Conservation (phyloP, 2,888 invertebrate genomes). For the Dexiosoma caninum region DNA sequence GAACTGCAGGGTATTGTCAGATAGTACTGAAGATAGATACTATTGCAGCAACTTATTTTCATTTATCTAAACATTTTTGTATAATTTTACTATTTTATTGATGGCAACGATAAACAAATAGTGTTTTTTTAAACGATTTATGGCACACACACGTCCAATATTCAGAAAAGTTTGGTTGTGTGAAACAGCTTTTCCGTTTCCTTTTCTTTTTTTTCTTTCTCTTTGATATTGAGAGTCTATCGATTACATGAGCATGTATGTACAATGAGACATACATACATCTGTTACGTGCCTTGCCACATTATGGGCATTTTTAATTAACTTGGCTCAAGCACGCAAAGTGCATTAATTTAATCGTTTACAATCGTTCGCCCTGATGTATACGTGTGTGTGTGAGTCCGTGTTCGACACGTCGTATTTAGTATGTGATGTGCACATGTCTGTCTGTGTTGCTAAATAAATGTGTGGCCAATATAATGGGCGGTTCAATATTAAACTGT, state of each 20-base stretch:
- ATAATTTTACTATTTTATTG: slow-evolving; percentile 30
- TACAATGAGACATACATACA: neutral
- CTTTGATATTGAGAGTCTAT: slow-evolving; percentile 39
- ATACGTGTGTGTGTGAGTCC: neutral
- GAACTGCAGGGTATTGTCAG: too few species aligned
- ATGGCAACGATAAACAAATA: slow-evolving; percentile 40
- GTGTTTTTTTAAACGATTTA: slow-evolving; percentile 45
- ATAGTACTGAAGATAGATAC: too few species aligned
- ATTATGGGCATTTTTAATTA: slow-evolving; percentile 64
- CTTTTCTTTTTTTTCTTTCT: too few species aligned
- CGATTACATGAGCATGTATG: slow-evolving; percentile 44
- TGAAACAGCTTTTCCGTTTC: neutral
- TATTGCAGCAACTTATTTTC: neutral
- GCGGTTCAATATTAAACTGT: slow-evolving; percentile 33
- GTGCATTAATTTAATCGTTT: slow-evolving; percentile 61
- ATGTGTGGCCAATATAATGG: slow-evolving; percentile 48
- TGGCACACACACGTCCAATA: slow-evolving; percentile 24
- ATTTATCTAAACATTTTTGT: neutral
- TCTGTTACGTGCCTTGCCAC: slow-evolving; percentile 55
- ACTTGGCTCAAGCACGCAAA: slow-evolving; percentile 62
- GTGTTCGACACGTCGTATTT: neutral
- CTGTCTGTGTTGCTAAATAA: slow-evolving; percentile 4
- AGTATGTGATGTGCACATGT: neutral
- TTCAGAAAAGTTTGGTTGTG: slow-evolving; percentile 35
- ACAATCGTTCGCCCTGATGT: slow-evolving; percentile 18